A percentile compares a stretch with the other conserved stretches of the same genome.
phyloP scores from a whole-genome alignment of 2,113 vertebrate genomes.

The Rhodinocichla rosea region DNA sequence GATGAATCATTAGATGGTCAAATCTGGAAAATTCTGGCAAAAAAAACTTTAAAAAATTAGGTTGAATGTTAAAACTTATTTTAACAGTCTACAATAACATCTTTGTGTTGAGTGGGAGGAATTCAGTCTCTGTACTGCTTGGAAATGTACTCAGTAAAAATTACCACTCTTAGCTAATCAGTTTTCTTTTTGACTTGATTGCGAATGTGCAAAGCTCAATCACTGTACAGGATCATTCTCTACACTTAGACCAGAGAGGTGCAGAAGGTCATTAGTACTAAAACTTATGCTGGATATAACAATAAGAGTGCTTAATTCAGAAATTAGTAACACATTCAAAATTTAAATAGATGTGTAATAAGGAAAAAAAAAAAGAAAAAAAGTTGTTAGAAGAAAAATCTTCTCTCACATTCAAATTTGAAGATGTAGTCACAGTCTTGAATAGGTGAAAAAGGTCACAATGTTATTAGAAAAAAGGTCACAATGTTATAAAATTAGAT shows the following conservation, averaged over 20 bases:
- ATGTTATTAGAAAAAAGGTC: neutral
- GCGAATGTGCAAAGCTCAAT: neutral
- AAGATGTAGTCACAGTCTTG: neutral
- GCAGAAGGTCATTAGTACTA: neutral
- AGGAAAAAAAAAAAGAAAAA: neutral
- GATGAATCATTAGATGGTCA: neutral
- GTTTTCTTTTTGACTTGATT: constrained; percentile 28
- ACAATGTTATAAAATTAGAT: neutral
- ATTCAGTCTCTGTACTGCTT: neutral
- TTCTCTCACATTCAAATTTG: neutral
- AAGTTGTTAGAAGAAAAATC: neutral
- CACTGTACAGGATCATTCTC: neutral
- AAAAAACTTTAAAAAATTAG: neutral
- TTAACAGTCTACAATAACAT: neutral
- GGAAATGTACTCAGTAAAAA: neutral
- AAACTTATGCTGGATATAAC: neutral
- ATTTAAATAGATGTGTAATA: neutral
- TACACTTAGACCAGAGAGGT: neutral
- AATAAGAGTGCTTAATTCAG: neutral
- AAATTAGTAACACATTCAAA: neutral
- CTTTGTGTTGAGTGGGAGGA: neutral
- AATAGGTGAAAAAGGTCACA: neutral
- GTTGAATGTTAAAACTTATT: neutral
- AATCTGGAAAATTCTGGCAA: neutral
- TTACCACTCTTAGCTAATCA: neutral